Conservation (phyloP, 64 coral and sea anemone genomes). For the Porites lutea region DNA sequence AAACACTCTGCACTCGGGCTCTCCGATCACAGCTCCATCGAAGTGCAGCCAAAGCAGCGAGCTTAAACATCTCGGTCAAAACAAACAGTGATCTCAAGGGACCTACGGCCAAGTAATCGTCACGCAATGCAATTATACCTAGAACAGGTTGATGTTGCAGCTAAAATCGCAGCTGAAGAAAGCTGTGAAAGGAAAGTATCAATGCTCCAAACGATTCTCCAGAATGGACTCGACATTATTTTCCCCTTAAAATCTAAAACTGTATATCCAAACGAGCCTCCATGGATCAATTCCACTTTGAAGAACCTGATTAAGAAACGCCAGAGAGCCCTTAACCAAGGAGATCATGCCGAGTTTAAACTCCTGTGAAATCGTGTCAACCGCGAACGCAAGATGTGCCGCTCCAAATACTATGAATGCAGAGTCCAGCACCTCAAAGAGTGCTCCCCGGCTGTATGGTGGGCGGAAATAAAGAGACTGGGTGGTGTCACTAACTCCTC, state of each 20-base stretch:
- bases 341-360: conserved; percentile 40
- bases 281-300: conserved; percentile 57
- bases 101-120: conserved; percentile 34
- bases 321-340: conserved; percentile 54
- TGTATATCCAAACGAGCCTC: conserved; percentile 40
- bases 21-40: conserved; percentile 28
- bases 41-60: conserved; percentile 7
- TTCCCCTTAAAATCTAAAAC: conserved; percentile 46
- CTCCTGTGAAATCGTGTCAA: too few species aligned
- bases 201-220: conserved; percentile 59
- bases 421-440: too few species aligned
- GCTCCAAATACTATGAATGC: too few species aligned
- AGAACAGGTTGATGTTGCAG: conserved; percentile 54
- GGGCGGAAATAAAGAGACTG: too few species aligned
- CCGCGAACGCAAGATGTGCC: too few species aligned
- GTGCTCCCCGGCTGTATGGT: too few species aligned
- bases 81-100: conserved; percentile 42
- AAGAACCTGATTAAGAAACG: conserved; percentile 63
- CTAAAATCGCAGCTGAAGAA: not conserved
- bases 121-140: conserved; percentile 58
- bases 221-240: conserved; percentile 58
- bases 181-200: conserved; percentile 51
- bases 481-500: too few species aligned
- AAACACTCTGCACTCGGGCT: conserved; percentile 34
- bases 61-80: not conserved